Evolutionary conservation across 1,140 invertebrate species (phyloP).

Genomic region (Polyergus mexicanus): DNA sequence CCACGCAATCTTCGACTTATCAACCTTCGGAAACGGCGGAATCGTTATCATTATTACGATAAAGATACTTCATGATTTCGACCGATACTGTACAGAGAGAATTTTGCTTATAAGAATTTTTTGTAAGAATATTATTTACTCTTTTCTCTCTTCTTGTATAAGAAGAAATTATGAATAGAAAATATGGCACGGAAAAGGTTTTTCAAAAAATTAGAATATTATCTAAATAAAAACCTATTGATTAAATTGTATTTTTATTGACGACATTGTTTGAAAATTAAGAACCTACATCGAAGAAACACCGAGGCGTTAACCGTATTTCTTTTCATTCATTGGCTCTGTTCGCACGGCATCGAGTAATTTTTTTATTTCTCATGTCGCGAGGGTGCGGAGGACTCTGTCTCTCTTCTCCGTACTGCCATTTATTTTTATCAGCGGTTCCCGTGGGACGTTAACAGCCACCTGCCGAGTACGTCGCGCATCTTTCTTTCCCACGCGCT

Average conservation of each 20-base stretch:
- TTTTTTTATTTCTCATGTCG: slow-evolving; percentile 84
- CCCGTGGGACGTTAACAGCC: slow-evolving; percentile 77
- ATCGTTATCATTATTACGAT: neutral
- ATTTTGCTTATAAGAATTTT: slow-evolving; percentile 7
- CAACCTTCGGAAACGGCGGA: slow-evolving; percentile 66
- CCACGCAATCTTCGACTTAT: slow-evolving; percentile 80
- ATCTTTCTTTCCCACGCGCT: slow-evolving; percentile 30
- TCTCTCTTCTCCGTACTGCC: slow-evolving; percentile 77
- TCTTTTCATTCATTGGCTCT: slow-evolving; percentile 82
- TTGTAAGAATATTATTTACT: neutral
- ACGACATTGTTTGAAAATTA: slow-evolving; percentile 14
- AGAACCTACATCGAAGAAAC: neutral
- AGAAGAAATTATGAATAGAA: neutral
- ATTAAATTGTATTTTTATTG: neutral
- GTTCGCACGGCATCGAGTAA: slow-evolving; percentile 84
- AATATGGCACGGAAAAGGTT: neutral
- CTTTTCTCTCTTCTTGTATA: neutral
- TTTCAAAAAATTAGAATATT: neutral
- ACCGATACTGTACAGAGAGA: neutral
- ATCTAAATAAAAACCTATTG: neutral
- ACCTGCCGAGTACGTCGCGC: slow-evolving; percentile 68
- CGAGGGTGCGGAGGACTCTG: slow-evolving; percentile 65
- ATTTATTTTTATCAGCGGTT: slow-evolving; percentile 86
- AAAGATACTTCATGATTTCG: neutral
- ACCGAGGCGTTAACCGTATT: slow-evolving; percentile 2